Conservation (phyloP, 2,888 invertebrate genomes). For the Lasioglossum villosulum region DNA sequence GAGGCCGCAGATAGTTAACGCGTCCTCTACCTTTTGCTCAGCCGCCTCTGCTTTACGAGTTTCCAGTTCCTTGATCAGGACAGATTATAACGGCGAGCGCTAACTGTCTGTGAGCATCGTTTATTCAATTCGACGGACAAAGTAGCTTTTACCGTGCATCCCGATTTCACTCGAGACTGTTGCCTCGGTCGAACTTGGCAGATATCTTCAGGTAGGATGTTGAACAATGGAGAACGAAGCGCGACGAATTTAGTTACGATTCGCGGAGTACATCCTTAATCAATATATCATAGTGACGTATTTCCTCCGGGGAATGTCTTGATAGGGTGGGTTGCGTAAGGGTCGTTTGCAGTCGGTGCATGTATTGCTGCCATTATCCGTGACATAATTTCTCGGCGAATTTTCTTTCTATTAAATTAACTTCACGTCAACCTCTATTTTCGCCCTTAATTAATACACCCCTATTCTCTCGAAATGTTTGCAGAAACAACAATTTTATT, state of each 20-base stretch:
- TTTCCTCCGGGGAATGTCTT: background rate
- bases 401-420: background rate
- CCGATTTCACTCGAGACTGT: background rate
- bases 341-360: slow-evolving; percentile 5
- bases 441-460: background rate
- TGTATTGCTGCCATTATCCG: background rate
- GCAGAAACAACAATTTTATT: background rate
- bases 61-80: slow-evolving; percentile 6
- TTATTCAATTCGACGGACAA: slow-evolving; percentile 4
- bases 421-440: background rate
- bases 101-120: background rate
- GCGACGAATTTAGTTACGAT: background rate
- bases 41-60: slow-evolving; percentile 9
- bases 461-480: background rate
- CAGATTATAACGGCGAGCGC: background rate
- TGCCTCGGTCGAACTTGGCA: background rate
- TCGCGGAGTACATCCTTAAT: background rate
- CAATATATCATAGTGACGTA: background rate
- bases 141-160: background rate
- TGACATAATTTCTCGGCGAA: background rate
- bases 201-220: background rate
- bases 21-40: background rate
- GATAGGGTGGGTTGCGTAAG: background rate
- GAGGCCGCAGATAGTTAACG: background rate
- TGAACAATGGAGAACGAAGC: background rate